Percentiles rank a stretch among this genome's conserved stretches.
Evolutionary conservation across 2,888 invertebrate species (phyloP).

Genomic region (Blomia tropicalis): DNA sequence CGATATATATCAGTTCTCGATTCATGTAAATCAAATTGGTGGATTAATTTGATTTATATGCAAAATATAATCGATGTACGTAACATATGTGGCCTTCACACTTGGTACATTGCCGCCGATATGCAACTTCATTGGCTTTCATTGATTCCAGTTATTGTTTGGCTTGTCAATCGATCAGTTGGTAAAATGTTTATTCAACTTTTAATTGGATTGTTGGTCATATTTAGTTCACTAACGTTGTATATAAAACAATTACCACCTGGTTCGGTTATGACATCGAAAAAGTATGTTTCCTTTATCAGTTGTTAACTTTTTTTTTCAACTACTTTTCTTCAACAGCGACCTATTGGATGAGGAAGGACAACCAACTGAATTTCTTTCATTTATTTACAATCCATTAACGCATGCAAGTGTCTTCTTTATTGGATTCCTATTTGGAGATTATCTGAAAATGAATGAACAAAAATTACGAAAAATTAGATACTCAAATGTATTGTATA

Average conservation of each 20-base stretch:
- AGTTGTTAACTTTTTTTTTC: neutral
- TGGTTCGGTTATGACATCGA: neutral
- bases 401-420: constrained; percentile 16
- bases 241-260: constrained; percentile 13
- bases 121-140: constrained; percentile 23
- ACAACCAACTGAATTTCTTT: neutral
- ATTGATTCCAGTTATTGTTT: neutral
- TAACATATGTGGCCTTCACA: constrained; percentile 23
- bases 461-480: neutral
- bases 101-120: constrained; percentile 25
- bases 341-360: constrained; percentile 3
- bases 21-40: constrained; percentile 24
- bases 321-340: neutral
- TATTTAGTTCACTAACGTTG: neutral
- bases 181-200: constrained; percentile 1
- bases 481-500: neutral
- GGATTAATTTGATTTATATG: constrained; percentile 24
- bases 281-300: neutral
- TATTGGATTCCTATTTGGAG: constrained; percentile 9
- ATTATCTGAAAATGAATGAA: neutral
- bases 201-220: neutral
- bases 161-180: neutral
- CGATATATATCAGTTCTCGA: constrained; percentile 8
- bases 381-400: constrained; percentile 16
- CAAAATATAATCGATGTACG: constrained; percentile 21